These are phyloP conservation scores for Pseudomugil tenellus DNA, from an alignment of 2,797 vertebrate species.

Conservation along the genomic window DNA sequence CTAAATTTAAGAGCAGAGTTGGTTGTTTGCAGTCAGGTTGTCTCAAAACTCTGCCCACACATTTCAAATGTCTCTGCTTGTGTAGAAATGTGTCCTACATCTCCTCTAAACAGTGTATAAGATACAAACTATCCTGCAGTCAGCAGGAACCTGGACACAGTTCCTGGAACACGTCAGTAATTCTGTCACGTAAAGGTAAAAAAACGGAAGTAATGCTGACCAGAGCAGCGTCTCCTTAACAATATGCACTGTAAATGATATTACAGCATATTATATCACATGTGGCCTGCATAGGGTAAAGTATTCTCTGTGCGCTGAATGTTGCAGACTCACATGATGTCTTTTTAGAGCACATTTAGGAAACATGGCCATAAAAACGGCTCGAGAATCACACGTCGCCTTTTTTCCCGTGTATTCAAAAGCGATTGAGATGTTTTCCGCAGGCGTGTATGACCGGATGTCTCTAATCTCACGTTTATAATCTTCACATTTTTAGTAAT, in stretches of 20 bases:
- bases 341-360: neutral
- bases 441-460: too few species aligned
- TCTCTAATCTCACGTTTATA: too few species aligned
- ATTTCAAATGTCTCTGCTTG: neutral
- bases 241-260: neutral
- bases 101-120: neutral
- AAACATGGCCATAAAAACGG: too few species aligned
- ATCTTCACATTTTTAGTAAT: too few species aligned
- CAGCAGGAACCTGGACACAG: constrained; percentile 21
- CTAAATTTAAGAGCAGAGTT: neutral
- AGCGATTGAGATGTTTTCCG: too few species aligned
- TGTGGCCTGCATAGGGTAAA: neutral
- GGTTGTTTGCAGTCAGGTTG: neutral
- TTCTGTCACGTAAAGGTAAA: constrained; percentile 25
- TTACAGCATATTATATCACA: neutral
- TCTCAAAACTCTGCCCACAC: neutral
- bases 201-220: constrained; percentile 15
- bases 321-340: neutral
- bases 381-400: too few species aligned
- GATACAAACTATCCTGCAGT: too few species aligned
- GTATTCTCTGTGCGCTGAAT: neutral
- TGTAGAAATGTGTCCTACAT: neutral
- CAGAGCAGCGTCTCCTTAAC: constrained; percentile 21
- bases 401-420: neutral
- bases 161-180: constrained; percentile 26